phyloP scores from a whole-genome alignment of 2,888 invertebrate species.

The Sylvicola cinctus region DNA sequence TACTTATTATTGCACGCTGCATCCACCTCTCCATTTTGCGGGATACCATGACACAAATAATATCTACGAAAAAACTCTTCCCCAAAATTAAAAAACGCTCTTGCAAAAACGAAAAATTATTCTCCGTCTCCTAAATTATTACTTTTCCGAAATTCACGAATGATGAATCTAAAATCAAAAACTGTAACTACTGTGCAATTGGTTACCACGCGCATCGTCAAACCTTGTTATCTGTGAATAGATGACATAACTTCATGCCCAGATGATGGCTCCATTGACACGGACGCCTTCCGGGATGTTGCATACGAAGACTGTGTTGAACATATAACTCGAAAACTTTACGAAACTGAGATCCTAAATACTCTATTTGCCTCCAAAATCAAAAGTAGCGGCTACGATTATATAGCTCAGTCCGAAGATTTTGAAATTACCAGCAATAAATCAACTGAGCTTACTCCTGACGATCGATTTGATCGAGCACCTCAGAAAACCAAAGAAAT shows the following conservation, averaged over 20 bases:
- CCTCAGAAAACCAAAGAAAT: no score
- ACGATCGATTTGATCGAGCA: neutral
- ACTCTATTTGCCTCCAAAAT: neutral
- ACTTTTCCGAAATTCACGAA: no score
- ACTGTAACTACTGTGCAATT: no score
- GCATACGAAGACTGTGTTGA: slow-evolving; percentile 1
- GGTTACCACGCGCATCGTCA: no score
- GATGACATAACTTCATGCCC: slow-evolving; percentile 1
- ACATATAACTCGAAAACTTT: neutral
- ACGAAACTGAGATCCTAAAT: neutral
- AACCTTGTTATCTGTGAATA: no score
- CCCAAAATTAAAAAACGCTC: no score
- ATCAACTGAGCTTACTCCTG: neutral
- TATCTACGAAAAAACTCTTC: slow-evolving; percentile 1
- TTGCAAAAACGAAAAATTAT: no score
- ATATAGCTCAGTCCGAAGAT: neutral
- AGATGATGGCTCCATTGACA: slow-evolving; percentile 9
- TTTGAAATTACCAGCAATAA: slow-evolving; percentile 3
- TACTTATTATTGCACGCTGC: slow-evolving; percentile 7
- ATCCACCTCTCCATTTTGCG: neutral
- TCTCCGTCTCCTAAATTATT: no score
- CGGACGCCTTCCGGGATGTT: neutral
- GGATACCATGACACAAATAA: neutral
- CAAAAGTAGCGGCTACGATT: neutral
- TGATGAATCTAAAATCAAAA: no score